Evolutionary conservation across 2,888 invertebrate species (phyloP).

Genomic region (Pediacus dermestoides): DNA sequence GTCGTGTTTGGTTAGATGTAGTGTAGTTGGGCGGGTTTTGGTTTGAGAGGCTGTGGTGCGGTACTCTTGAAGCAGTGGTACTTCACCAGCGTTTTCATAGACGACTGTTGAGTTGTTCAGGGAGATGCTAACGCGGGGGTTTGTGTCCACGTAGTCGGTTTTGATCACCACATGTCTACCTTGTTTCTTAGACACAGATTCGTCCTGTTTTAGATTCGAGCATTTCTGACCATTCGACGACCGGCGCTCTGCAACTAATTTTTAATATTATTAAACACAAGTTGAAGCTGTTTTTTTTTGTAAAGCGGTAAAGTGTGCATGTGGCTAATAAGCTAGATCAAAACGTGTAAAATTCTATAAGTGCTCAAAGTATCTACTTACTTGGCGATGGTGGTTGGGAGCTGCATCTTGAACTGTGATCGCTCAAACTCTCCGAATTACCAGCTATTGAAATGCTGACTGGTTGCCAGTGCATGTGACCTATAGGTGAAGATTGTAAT

Average conservation of each 20-base stretch:
- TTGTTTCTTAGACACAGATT: constrained; percentile 27
- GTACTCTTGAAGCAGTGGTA: constrained; percentile 30
- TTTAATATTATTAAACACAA: too few species aligned
- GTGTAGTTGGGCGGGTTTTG: constrained; percentile 36
- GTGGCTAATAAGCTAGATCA: too few species aligned
- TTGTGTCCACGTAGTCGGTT: constrained; percentile 31
- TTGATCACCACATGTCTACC: constrained; percentile 42
- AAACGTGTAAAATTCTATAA: too few species aligned
- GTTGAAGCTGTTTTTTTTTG: too few species aligned
- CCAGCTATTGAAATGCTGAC: constrained; percentile 47
- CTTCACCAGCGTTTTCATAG: constrained; percentile 30
- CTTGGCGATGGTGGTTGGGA: constrained; percentile 45
- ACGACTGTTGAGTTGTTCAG: constrained; percentile 28
- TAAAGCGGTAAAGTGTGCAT: too few species aligned
- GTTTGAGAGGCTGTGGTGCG: constrained; percentile 27
- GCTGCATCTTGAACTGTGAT: constrained; percentile 48
- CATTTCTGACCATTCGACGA: constrained; percentile 32
- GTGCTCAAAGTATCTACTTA: too few species aligned
- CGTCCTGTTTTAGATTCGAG: constrained; percentile 30
- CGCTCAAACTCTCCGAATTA: constrained; percentile 47
- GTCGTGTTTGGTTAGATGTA: constrained; percentile 36
- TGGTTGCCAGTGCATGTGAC: constrained; percentile 53
- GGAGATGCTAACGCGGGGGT: constrained; percentile 30
- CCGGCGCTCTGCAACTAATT: constrained; percentile 37
- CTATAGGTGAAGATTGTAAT: constrained; percentile 54